Evolutionary conservation across 2,797 vertebrate genomes (phyloP), one percentile per base, ranked within the genome.

Genomic region (Macrochelys suwanniensis): DNA sequence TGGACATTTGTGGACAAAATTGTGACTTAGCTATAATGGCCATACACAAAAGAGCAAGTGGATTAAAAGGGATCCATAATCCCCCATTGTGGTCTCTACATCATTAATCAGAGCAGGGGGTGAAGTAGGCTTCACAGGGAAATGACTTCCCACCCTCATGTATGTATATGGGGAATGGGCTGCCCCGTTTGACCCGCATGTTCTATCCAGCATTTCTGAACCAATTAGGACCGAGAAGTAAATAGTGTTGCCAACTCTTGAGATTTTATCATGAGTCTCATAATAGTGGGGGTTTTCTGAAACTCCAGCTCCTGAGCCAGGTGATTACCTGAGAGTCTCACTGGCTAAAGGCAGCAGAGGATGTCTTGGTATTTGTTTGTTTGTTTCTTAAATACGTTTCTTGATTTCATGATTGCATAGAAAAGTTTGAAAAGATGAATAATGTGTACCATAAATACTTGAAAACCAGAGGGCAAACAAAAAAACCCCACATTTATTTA

Each of bases 281-380:
- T 42, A 74, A 6, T 45, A 37, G 5, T 23, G 16, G 2, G 2
- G 37, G 5, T 87, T 78, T n/a, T 12, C 15, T 31, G 26, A 51
- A 80, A 51, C 1, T 1, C 33, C 2, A 3, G 11, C 49, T 16
- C 61, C 53, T 47, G 4, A 80, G 5, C 42, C 49, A n/a, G 2
- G 1, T 51, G 4, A 2, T 88, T 47, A 23, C 53, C 11, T 59
- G 3, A 78, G 26, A 78, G 56, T 88, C 45, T 51, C 13, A 33
- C 57, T 31, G 57, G 28, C 57, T 59, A 59, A 59, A 59, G 12
- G 12, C 11, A 13, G 57, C 28, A 15, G 6, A 31, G 54, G 23
- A 54, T 59, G 3, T 26, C 26, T n/a, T 37, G 5, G 15, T 50
- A 74, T 23, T 1, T 11, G 79, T 79, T 61, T 21, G 45, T 37